A percentile compares a stretch with the other conserved stretches of the same genome.
These are phyloP conservation scores for Dunckerocampus dactyliophorus DNA, from an alignment of 2,113 vertebrate genomes.

Conservation along the genomic window DNA sequence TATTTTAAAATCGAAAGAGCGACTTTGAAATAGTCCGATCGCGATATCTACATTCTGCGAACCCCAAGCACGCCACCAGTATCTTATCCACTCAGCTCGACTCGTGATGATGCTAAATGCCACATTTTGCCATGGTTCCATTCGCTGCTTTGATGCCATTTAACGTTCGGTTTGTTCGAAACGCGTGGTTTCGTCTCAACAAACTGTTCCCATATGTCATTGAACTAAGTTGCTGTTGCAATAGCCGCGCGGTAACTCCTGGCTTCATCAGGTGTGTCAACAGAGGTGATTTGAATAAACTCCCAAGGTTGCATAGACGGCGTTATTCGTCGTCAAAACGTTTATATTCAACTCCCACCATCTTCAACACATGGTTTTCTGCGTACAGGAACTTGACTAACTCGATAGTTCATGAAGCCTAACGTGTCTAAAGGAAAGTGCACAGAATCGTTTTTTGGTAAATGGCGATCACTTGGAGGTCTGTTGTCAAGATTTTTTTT, in stretches of 20 bases:
- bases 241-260: conserved; percentile 3
- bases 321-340: neutral
- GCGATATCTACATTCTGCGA: conserved; percentile 3
- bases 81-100: conserved; percentile 4
- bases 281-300: neutral
- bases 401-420: neutral
- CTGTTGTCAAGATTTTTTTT: too few relatives aligned
- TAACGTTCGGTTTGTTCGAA: neutral
- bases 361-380: neutral
- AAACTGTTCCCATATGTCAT: conserved; percentile 1
- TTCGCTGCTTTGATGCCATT: neutral
- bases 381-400: neutral
- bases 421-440: neutral
- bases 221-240: conserved; percentile 5
- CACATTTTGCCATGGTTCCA: neutral
- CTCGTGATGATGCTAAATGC: neutral
- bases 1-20: neutral
- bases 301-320: neutral
- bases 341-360: neutral
- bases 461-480: neutral
- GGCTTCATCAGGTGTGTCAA: conserved; percentile 5
- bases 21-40: conserved; percentile 9
- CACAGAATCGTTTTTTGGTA: neutral
- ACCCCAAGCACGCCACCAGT: conserved; percentile 12
- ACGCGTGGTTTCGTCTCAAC: neutral